Base-by-base conservation (phyloP, 1,140 invertebrate species). In the Belonocnema kinseyi region DNA sequence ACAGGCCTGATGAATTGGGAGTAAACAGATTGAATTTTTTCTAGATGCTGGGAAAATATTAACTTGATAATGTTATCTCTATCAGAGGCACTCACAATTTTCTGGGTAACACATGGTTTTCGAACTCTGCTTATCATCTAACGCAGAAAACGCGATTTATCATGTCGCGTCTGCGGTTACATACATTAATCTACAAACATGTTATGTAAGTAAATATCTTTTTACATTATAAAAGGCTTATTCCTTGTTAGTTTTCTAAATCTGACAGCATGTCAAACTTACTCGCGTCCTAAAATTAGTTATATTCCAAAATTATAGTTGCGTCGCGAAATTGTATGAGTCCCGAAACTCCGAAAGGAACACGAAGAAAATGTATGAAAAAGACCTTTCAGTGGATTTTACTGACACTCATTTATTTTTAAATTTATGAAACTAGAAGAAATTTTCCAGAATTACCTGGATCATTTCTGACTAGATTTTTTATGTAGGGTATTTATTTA, bases 51-150 rank as follows among this genome's bases (percentile, higher is more conserved):
- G 70, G 53, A 66, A 77, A 73, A 58, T 50, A 33, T 11, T 66
- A 40, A 40, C 6, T 40, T 58, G 71, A 73, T 76, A 77, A 73
- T 12, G 21, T 58, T 76, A 76, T 76, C 75, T 72, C 52, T 76
- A 74, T 52, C 75, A n/a, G 50, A 40, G 54, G 75, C 52, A 58
- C 72, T 76, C 70, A 76, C 75, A 76, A 70, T 70, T 76, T 76
- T 72, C 75, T 76, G 26, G 17, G 21, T 72, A 40, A 51, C 75
- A 72, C 50, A 76, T 76, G 75, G 66, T 58, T 72, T 50, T 40
- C 50, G 66, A 61, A 61, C 61, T 66, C 61, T 40, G 10, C 26
- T 66, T 66, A 66, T 66, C 61, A 40, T 40, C 16, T 46, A 8
- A 66, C 26, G 14, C 58, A 66, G 61, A 16, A 13, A 66, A 10